A percentile compares a stretch with the other conserved stretches of the same genome.
These are phyloP conservation scores for Acipenser ruthenus DNA, from an alignment of 2,797 vertebrate genomes.

Conservation along the genomic window DNA sequence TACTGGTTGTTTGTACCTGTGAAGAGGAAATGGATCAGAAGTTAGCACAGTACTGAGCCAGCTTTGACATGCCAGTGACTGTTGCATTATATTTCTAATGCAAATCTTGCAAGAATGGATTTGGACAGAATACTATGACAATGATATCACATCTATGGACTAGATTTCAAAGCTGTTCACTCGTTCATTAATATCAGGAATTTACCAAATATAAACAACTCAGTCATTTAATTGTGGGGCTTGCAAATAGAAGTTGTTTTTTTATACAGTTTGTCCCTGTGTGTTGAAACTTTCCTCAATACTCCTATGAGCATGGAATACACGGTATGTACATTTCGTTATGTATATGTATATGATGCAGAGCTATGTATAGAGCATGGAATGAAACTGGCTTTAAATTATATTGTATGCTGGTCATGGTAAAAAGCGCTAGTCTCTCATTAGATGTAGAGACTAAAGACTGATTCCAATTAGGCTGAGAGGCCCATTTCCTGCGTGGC, in stretches of 20 bases:
- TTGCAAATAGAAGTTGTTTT: too few relatives aligned
- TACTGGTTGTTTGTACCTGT: constrained; percentile 72
- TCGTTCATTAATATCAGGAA: too few relatives aligned
- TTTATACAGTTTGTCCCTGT: too few relatives aligned
- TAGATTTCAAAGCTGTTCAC: too few relatives aligned
- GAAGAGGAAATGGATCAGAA: not conserved
- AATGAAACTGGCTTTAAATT: constrained; percentile 14
- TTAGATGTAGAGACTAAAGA: constrained; percentile 15
- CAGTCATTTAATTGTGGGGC: too few relatives aligned
- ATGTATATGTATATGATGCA: constrained; percentile 14
- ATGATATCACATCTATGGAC: too few relatives aligned
- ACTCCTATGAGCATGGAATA: too few relatives aligned
- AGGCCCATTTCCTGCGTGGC: constrained; percentile 18
- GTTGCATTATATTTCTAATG: too few relatives aligned
- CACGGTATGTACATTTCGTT: not conserved
- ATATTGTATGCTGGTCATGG: constrained; percentile 15
- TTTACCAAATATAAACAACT: too few relatives aligned
- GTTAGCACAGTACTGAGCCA: not conserved
- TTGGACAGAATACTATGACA: not conserved
- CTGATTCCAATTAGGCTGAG: constrained; percentile 19
- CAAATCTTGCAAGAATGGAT: not conserved
- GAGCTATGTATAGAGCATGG: constrained; percentile 1
- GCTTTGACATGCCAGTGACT: not conserved
- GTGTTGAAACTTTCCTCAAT: too few relatives aligned
- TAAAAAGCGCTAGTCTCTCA: constrained; percentile 20